Evolutionary conservation across 2,888 invertebrate genomes (phyloP).

Genomic region (Epistrophe eligans): DNA sequence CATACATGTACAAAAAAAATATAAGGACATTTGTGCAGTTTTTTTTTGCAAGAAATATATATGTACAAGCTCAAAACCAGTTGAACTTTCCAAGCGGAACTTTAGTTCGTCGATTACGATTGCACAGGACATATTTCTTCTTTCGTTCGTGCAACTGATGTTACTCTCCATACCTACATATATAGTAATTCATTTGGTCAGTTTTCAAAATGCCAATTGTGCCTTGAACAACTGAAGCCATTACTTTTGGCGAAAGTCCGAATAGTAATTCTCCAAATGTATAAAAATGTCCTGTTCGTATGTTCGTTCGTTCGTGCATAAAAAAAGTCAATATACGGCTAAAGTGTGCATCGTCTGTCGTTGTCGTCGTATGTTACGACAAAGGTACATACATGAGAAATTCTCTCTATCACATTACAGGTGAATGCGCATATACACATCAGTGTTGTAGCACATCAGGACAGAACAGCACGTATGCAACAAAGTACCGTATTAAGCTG

Average conservation of each 20-base stretch:
- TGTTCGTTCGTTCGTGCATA: slow-evolving; percentile 25
- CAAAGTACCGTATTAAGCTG: slow-evolving; percentile 72
- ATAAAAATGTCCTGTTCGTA: slow-evolving; percentile 64
- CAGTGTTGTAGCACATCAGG: slow-evolving; percentile 16
- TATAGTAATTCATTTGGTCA: slow-evolving; percentile 70
- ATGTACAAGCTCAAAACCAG: slow-evolving; percentile 7
- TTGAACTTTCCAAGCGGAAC: slow-evolving; percentile 27
- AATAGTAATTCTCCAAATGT: slow-evolving; percentile 67
- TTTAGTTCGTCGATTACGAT: slow-evolving; percentile 10
- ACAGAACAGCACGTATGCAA: slow-evolving; percentile 65
- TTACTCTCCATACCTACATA: neutral
- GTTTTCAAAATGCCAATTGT: slow-evolving; percentile 68
- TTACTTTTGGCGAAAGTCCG: slow-evolving; percentile 63
- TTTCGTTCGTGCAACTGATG: neutral
- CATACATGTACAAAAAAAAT: slow-evolving; percentile 20
- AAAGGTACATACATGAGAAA: neutral
- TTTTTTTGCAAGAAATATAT: neutral
- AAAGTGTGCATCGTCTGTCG: slow-evolving; percentile 4
- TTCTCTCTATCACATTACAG: slow-evolving; percentile 65
- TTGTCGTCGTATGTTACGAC: neutral
- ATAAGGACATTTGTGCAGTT: slow-evolving; percentile 27
- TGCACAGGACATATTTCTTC: slow-evolving; percentile 39
- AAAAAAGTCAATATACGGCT: slow-evolving; percentile 11
- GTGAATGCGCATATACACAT: slow-evolving; percentile 66
- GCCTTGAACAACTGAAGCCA: slow-evolving; percentile 27